Evolutionary conservation across 2,888 invertebrate genomes (phyloP), one percentile per base, ranked within the genome.

Genomic region (Chorisops tibialis): DNA sequence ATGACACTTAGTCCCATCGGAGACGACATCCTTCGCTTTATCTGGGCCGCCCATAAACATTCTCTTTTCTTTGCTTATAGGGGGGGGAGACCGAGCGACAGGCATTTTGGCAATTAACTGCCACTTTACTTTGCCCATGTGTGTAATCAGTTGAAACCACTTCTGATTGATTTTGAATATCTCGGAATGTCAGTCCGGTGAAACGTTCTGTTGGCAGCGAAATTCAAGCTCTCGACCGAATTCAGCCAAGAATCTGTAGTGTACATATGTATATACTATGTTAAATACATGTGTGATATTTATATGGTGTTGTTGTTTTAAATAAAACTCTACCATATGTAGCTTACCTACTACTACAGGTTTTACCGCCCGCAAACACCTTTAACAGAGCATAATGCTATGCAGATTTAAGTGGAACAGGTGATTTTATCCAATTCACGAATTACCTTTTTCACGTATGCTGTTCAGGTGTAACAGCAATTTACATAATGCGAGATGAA

Each of bases 361-460:
- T n/a, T n/a, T n/a, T n/a, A 30, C 30, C 30, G 30, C 30, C 30
- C 30, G n/a, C n/a, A 30, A 30, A 30, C 5, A 30, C 7, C 30
- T 30, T 9, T 7, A 30, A 9, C 30, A 30, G 19, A 14, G 52
- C 16, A 22, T 54, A 54, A 54, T 39, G 22, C 39, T 54, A 54
- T 54, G 52, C 52, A 54, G 52, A 54, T 54, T 54, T 54, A 54
- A 54, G 52, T 54, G 52, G 52, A 54, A 54, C 52, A 54, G 52
- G 38, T 54, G 41, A 54, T 54, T 54, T 41, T 24, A 54, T 54
- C 52, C 52, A 54, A 41, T 54, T 54, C 52, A 54, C 39, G 24
- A 54, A 54, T 54, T 54, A 54, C 52, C 52, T 39, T 54, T 54
- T 54, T n/a, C n/a, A n/a, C n/a, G n/a, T 54, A 54, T 54, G 52